These are phyloP conservation scores for Nasalis larvatus DNA, from an alignment of 2,113 vertebrate species.

Conservation along the genomic window DNA sequence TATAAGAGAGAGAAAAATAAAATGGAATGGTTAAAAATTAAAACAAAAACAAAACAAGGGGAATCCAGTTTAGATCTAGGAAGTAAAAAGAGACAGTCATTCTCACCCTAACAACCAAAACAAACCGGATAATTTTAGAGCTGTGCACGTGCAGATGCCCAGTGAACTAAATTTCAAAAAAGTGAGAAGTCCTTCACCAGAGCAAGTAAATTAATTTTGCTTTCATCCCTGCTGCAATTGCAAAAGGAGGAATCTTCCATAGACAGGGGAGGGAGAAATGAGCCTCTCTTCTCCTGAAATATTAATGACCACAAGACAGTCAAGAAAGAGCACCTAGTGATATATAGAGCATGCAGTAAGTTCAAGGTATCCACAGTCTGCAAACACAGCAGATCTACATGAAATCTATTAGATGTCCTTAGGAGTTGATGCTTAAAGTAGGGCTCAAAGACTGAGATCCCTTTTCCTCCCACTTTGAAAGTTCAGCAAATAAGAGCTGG, in stretches of 20 bases:
- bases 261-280: background rate
- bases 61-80: background rate
- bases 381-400: background rate
- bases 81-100: background rate
- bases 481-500: rapidly evolving
- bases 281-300: background rate
- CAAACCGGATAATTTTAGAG: background rate
- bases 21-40: background rate
- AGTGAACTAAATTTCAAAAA: background rate
- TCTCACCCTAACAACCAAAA: background rate
- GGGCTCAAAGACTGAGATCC: background rate
- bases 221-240: background rate
- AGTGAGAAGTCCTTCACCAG: rapidly evolving
- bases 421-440: rapidly evolving
- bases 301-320: too few relatives aligned
- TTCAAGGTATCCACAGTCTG: background rate
- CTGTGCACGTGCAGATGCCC: too few relatives aligned
- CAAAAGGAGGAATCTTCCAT: rapidly evolving
- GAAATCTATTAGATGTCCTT: background rate
- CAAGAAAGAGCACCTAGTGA: background rate
- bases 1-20: background rate
- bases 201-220: background rate
- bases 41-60: background rate
- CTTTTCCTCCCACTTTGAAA: background rate
- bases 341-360: rapidly evolving